Evolutionary conservation across 2,888 invertebrate genomes (phyloP), one percentile per base, ranked within the genome.

Genomic region (Papilio protenor): DNA sequence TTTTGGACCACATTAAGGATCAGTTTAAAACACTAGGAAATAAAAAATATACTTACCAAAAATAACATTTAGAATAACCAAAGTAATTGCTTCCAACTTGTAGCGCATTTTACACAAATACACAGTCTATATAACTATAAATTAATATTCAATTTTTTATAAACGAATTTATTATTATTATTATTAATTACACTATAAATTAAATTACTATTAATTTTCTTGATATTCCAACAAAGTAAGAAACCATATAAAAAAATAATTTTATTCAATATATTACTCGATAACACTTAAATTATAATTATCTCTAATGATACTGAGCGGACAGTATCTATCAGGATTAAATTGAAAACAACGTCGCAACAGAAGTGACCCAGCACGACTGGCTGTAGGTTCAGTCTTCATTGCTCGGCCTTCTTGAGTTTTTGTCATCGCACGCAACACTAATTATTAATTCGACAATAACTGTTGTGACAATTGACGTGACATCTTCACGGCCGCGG

Each of bases 371-470:
- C 21, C 21, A 21, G 16, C 64, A 23, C 52, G 73, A 73, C 73
- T 73, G 66, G 27, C 66, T 64, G 27, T 21, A 45, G 72, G 73
- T 73, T 73, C 76, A 8, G 8, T 77, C 27, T 73, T 47, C 40
- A 23, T 49, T 27, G 21, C 33, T 33, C n/a, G 49, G 27, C 47
- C 64, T 64, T 49, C 59, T 69, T 45, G 2, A 61, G 21, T n/a
- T 16, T 72, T 72, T 72, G 55, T 72, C 55, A 52, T 23, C 16
- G 12, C 61, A 74, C 74, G 74, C 49, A 59, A 59, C 49, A 74
- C 47, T 10, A 74, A 74, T 27, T 74, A 64, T 27, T 73, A 73
- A 59, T 73, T 73, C 45, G 14, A 69, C 66, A 66, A 52, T 71
- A 52, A 71, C 72, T 72, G 52, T 71, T 72, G 72, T 55, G 52